A percentile compares a stretch with the other conserved stretches of the same genome.
Evolutionary conservation across 2,797 vertebrate genomes (phyloP).

Genomic region (Coregonus suidteri): DNA sequence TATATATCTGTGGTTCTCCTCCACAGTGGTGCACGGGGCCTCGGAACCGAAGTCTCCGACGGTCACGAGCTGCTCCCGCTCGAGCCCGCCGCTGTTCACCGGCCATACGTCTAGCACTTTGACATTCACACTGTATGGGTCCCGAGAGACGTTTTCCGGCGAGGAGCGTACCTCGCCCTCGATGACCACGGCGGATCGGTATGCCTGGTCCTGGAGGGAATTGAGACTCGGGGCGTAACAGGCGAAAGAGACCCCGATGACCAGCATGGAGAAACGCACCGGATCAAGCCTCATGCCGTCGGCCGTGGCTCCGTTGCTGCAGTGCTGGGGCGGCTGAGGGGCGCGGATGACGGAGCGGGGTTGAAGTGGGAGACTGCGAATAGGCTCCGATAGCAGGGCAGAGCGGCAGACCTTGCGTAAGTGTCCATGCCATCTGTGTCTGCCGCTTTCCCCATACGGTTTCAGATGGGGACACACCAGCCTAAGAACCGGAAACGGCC

Average conservation of each 20-base stretch:
- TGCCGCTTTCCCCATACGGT: constrained; percentile 82
- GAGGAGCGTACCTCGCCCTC: constrained; percentile 95
- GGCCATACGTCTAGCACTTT: constrained; percentile 95
- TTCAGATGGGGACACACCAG: constrained; percentile 79
- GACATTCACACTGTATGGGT: constrained; percentile 87
- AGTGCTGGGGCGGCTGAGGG: constrained; percentile 77
- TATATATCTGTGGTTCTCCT: constrained; percentile 94
- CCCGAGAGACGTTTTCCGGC: constrained; percentile 77
- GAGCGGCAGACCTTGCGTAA: constrained; percentile 88
- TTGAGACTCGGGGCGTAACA: constrained; percentile 94
- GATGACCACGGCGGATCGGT: constrained; percentile 91
- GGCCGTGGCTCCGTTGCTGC: constrained; percentile 81
- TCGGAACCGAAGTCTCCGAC: constrained; percentile 85
- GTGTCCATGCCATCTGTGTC: constrained; percentile 94
- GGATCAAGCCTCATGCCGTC: constrained; percentile 97
- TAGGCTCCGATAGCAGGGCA: constrained; percentile 83
- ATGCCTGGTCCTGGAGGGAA: constrained; percentile 94
- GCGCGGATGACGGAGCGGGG: constrained; percentile 74
- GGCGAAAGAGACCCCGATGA: constrained; percentile 94
- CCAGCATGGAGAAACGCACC: constrained; percentile 92
- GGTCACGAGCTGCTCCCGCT: constrained; percentile 94
- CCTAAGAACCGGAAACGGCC: constrained; percentile 86
- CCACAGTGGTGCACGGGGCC: constrained; percentile 88
- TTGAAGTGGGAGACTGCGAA: constrained; percentile 79
- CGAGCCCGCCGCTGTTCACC: constrained; percentile 90